These are phyloP conservation scores for Capitulum mitella DNA, from an alignment of 2,888 invertebrate species.

Conservation along the genomic window DNA sequence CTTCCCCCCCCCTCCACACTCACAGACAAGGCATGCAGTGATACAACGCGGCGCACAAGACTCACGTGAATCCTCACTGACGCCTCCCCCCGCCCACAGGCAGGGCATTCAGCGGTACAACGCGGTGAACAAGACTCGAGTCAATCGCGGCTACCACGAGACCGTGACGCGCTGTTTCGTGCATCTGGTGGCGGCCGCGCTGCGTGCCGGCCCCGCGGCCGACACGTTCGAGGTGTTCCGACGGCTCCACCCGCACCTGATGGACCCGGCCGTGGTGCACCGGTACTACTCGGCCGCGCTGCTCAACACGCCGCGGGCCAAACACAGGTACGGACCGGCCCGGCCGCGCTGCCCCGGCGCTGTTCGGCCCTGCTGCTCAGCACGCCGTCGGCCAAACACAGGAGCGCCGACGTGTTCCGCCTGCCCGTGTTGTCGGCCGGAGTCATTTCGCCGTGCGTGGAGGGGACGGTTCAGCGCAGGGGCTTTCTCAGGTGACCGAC, in stretches of 20 bases:
- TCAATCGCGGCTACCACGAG: not conserved
- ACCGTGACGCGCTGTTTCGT: conserved; percentile 1
- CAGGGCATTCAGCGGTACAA: conserved; percentile 21
- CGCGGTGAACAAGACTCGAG: conserved; percentile 8
- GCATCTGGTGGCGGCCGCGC: conserved; percentile 2
- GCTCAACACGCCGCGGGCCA: not conserved
- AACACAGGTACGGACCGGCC: not conserved
- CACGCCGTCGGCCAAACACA: no score
- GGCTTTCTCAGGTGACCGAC: no score
- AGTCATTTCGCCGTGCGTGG: no score
- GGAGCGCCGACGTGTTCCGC: no score
- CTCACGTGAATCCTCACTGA: no score
- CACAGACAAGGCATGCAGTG: no score
- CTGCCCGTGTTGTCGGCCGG: no score
- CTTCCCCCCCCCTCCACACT: no score
- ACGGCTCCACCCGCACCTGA: not conserved
- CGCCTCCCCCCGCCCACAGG: not conserved
- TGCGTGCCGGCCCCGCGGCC: not conserved
- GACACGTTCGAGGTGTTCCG: not conserved
- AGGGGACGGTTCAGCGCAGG: no score
- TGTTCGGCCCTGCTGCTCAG: no score
- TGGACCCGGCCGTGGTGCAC: not conserved
- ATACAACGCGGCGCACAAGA: no score
- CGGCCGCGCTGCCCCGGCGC: no score
- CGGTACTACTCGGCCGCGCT: not conserved